A percentile compares a stretch with the other conserved stretches of the same genome.
phyloP scores from a whole-genome alignment of 2,797 vertebrate species.

The Chelidonichthys spinosus region DNA sequence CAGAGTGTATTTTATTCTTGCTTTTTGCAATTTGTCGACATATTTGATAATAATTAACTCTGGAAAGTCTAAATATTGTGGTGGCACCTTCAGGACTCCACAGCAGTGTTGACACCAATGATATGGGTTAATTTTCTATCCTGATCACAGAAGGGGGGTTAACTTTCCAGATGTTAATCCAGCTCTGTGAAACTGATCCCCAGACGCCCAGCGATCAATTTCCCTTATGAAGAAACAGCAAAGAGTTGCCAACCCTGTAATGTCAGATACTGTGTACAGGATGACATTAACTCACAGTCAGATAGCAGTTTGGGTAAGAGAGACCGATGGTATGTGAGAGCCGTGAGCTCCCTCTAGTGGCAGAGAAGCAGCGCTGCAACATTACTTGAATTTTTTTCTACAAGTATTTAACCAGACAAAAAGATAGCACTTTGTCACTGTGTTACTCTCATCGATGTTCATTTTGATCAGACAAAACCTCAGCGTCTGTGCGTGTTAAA shows the following conservation, averaged over 20 bases:
- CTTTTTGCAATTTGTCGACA: neutral
- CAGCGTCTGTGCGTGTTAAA: constrained; percentile 43
- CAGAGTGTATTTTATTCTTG: neutral
- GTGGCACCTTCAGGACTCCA: constrained; percentile 41
- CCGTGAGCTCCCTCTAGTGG: constrained; percentile 78
- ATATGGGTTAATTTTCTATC: neutral
- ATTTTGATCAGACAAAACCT: constrained; percentile 54
- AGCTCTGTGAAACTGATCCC: constrained; percentile 28
- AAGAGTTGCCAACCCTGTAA: constrained; percentile 15
- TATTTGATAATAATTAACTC: neutral
- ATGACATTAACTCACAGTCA: constrained; percentile 22
- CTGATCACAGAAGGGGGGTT: neutral
- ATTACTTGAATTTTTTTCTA: constrained; percentile 80
- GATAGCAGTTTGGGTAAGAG: constrained; percentile 14
- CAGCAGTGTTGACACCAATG: neutral
- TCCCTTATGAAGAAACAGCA: neutral
- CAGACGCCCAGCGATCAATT: constrained; percentile 12
- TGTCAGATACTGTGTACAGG: constrained; percentile 24
- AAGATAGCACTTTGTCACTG: constrained; percentile 75
- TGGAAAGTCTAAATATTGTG: neutral
- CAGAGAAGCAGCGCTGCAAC: constrained; percentile 68
- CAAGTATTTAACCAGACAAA: constrained; percentile 74
- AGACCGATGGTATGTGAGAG: constrained; percentile 40
- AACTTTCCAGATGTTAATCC: constrained; percentile 14
- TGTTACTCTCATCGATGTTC: constrained; percentile 50